Conservation (phyloP, 2,113 vertebrate genomes). For the Oreochromis tanganicae region DNA sequence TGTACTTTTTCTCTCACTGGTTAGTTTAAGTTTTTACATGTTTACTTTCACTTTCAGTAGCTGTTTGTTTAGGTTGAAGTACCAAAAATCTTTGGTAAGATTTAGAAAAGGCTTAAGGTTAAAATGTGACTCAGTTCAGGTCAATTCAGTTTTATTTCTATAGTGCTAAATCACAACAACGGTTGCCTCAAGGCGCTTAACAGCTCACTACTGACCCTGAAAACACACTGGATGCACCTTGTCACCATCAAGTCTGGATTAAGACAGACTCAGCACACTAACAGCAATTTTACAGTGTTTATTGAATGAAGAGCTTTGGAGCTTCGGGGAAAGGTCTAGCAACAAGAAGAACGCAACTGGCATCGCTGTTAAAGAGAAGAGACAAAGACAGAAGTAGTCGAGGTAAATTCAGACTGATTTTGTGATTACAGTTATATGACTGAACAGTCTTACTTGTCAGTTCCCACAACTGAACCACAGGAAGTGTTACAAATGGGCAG, state of each 20-base stretch:
- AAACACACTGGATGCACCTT: background rate
- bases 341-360: background rate
- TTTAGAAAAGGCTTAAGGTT: background rate
- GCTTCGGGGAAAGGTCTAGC: background rate
- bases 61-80: background rate
- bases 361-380: background rate
- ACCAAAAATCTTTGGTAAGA: background rate
- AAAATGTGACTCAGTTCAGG: background rate
- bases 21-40: background rate
- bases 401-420: background rate
- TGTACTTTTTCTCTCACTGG: background rate
- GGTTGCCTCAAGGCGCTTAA: accelerated
- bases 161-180: background rate
- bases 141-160: background rate
- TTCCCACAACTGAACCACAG: background rate
- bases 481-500: background rate
- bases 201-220: background rate
- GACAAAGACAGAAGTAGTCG: background rate
- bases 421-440: background rate
- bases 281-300: background rate
- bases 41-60: background rate
- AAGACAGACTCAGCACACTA: background rate
- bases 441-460: background rate
- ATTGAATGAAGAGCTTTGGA: background rate
- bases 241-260: background rate